Conservation (phyloP, 1,140 invertebrate genomes). For the Pygmarrhopalites habei region DNA sequence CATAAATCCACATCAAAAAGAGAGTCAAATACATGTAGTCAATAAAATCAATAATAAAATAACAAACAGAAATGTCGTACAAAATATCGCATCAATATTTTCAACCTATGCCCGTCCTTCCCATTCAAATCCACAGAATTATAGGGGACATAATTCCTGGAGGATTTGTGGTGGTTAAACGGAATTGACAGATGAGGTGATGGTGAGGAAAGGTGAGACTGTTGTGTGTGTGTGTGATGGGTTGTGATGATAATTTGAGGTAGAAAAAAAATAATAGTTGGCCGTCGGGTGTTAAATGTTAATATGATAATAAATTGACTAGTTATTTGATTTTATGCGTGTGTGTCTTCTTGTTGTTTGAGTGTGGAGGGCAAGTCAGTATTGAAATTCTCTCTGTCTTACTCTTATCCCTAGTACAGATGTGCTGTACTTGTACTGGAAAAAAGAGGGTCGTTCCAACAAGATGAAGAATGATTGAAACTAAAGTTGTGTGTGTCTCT, state of each 20-base stretch:
- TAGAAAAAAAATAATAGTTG: not conserved
- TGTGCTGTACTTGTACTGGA: not conserved
- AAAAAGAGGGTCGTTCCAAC: not conserved
- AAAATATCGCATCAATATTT: too few relatives aligned
- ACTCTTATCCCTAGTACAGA: not conserved
- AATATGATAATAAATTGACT: constrained; percentile 5
- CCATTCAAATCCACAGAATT: too few relatives aligned
- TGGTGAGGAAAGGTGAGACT: too few relatives aligned
- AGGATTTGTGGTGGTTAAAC: too few relatives aligned
- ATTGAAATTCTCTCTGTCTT: not conserved
- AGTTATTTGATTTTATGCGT: constrained; percentile 10
- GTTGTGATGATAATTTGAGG: not conserved
- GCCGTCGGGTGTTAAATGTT: not conserved
- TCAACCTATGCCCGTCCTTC: too few relatives aligned
- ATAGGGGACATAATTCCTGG: too few relatives aligned
- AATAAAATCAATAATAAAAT: too few relatives aligned
- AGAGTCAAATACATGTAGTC: too few relatives aligned
- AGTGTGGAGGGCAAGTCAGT: not conserved
- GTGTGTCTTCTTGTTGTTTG: not conserved
- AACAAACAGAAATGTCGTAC: too few relatives aligned
- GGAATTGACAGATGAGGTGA: too few relatives aligned
- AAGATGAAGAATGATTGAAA: not conserved
- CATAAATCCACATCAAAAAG: too few relatives aligned
- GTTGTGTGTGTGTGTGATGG: too few relatives aligned
- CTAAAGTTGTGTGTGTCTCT: not conserved